phyloP scores from a whole-genome alignment of 2,797 vertebrate species.

The Lerista edwardsae region DNA sequence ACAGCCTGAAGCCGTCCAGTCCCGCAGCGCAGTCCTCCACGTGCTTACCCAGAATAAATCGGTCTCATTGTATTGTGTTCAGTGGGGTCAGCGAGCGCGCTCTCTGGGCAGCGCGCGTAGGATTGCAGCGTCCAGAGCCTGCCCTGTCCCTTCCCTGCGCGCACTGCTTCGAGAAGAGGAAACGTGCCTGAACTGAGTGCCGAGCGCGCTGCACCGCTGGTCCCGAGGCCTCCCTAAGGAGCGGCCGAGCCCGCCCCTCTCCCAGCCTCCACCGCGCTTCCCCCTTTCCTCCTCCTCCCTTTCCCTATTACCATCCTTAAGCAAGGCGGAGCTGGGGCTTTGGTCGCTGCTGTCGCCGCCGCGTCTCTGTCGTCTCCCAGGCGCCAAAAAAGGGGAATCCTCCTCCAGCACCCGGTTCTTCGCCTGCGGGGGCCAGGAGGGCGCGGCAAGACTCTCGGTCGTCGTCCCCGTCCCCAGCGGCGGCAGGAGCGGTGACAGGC shows the following conservation, averaged over 20 bases:
- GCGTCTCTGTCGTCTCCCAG: not conserved
- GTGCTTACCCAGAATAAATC: too few relatives aligned
- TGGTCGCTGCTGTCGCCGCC: not conserved
- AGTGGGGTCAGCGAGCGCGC: too few relatives aligned
- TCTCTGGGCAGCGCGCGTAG: too few relatives aligned
- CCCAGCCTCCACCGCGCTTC: slow-evolving; percentile 61
- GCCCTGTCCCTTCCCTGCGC: too few relatives aligned
- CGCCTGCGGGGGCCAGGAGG: not conserved
- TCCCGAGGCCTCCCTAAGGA: not conserved
- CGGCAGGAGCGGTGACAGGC: not conserved
- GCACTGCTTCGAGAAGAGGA: too few relatives aligned
- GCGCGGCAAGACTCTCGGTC: rapidly evolving
- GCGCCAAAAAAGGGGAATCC: not conserved
- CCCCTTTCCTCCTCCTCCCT: not conserved
- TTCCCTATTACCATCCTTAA: not conserved
- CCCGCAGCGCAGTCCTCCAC: too few relatives aligned
- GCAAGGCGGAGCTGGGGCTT: slow-evolving; percentile 42
- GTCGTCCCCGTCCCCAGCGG: not conserved
- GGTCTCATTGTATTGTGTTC: too few relatives aligned
- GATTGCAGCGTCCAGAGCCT: too few relatives aligned
- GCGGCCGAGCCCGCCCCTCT: slow-evolving; percentile 51
- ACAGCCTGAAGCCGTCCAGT: not conserved
- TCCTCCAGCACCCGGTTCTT: not conserved
- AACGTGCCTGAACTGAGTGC: too few relatives aligned
- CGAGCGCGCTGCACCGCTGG: not conserved